phyloP scores from a whole-genome alignment of 1,140 invertebrate species.

The Neoseiulus cucumeris region DNA sequence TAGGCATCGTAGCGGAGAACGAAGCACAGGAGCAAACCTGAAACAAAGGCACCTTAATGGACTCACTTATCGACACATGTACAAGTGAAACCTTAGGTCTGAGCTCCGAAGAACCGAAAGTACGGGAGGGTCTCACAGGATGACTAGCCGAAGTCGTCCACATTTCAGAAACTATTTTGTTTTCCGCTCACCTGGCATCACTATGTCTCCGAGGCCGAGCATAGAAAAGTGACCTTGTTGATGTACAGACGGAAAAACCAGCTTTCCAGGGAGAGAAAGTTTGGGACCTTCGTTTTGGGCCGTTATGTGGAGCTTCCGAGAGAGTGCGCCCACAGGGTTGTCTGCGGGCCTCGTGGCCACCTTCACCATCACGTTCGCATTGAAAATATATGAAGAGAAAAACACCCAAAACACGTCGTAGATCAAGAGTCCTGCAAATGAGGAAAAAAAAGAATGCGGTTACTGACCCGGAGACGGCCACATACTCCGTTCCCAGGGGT shows the following conservation, averaged over 20 bases:
- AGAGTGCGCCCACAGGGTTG: slow-evolving; percentile 77
- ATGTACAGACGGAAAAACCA: slow-evolving; percentile 56
- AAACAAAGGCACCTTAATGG: slow-evolving; percentile 16
- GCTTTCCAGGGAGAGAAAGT: slow-evolving; percentile 80
- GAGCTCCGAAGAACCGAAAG: neutral
- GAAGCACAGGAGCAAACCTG: slow-evolving; percentile 84
- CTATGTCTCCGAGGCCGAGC: slow-evolving; percentile 86
- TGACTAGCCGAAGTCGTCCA: no score
- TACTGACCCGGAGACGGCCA: no score
- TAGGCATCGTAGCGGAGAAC: slow-evolving; percentile 84
- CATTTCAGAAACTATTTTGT: neutral
- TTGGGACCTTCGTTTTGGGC: slow-evolving; percentile 73
- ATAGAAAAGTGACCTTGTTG: slow-evolving; percentile 88
- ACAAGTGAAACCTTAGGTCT: neutral
- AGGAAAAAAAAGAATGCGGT: neutral
- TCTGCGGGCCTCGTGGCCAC: slow-evolving; percentile 75
- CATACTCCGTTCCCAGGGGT: no score
- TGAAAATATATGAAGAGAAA: slow-evolving; percentile 94
- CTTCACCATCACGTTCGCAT: slow-evolving; percentile 96
- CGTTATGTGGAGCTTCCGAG: slow-evolving; percentile 60
- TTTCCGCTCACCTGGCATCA: slow-evolving; percentile 27
- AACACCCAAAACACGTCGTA: slow-evolving; percentile 98
- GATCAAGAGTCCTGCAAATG: slow-evolving; percentile 45
- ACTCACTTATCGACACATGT: neutral
- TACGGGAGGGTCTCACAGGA: slow-evolving; percentile 22